These are phyloP conservation scores for Chlorodrepanis virens DNA, from an alignment of 2,113 vertebrate genomes.

Conservation along the genomic window DNA sequence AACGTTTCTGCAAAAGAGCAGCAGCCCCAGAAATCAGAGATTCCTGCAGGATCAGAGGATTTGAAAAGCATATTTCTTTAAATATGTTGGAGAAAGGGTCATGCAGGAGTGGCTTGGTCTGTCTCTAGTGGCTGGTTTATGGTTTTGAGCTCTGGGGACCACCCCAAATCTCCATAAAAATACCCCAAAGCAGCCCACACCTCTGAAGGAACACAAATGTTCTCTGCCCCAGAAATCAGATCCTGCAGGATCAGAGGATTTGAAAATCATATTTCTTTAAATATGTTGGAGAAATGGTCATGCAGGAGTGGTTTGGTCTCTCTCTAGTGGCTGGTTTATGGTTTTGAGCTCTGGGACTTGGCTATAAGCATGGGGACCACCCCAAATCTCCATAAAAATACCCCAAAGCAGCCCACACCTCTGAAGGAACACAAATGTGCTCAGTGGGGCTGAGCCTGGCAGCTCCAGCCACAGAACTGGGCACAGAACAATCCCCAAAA, in stretches of 20 bases:
- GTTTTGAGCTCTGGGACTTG: background rate
- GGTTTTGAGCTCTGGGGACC: background rate
- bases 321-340: background rate
- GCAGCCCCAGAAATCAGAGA: too few species aligned
- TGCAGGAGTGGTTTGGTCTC: background rate
- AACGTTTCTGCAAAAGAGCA: too few species aligned
- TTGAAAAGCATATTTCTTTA: too few species aligned
- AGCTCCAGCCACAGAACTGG: background rate
- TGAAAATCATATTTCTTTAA: background rate
- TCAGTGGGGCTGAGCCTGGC: background rate
- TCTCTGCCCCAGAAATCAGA: background rate
- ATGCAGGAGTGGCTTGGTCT: too few species aligned
- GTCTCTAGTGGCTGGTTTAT: too few species aligned
- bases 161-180: background rate
- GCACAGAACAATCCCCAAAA: background rate
- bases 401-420: background rate
- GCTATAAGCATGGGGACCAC: background rate
- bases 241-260: too few species aligned
- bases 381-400: background rate
- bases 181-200: background rate
- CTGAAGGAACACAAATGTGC: background rate
- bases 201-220: background rate
- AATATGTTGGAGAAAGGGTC: too few species aligned
- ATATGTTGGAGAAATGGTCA: background rate
- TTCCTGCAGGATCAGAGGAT: too few species aligned